Conservation (phyloP, 2,113 vertebrate species). For the Microcebus murinus region DNA sequence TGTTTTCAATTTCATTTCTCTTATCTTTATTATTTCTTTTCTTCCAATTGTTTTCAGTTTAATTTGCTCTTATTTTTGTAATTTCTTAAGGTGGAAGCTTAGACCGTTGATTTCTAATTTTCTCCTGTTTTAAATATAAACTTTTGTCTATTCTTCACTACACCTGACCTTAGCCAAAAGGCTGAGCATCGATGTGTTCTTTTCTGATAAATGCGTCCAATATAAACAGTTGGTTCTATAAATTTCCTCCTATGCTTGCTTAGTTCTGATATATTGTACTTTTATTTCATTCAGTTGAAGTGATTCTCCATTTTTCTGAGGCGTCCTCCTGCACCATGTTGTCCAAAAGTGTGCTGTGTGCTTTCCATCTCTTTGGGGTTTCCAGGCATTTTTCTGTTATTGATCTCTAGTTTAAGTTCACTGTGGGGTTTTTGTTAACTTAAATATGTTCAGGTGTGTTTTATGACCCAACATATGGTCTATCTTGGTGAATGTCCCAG, state of each 20-base stretch:
- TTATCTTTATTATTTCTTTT: neutral
- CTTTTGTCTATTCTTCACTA: neutral
- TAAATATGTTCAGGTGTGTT: too few relatives aligned
- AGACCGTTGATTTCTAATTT: neutral
- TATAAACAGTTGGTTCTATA: neutral
- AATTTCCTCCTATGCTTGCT: neutral
- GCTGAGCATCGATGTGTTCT: neutral
- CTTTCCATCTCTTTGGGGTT: neutral
- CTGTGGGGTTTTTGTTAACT: neutral
- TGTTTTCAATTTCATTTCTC: neutral
- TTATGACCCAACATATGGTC: neutral
- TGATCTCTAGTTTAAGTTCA: neutral
- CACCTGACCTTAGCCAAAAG: too few relatives aligned
- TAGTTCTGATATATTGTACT: neutral
- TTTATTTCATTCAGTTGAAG: neutral
- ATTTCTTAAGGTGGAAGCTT: neutral
- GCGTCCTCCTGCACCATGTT: neutral
- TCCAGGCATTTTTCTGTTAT: neutral
- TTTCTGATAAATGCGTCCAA: constrained; percentile 12
- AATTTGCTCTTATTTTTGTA: neutral
- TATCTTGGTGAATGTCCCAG: neutral
- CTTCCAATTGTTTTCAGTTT: neutral
- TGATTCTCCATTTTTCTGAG: neutral
- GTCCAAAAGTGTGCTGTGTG: neutral
- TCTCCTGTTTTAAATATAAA: neutral